Evolutionary conservation across 2,888 invertebrate genomes (phyloP).

Genomic region (Sthenelais limicola): DNA sequence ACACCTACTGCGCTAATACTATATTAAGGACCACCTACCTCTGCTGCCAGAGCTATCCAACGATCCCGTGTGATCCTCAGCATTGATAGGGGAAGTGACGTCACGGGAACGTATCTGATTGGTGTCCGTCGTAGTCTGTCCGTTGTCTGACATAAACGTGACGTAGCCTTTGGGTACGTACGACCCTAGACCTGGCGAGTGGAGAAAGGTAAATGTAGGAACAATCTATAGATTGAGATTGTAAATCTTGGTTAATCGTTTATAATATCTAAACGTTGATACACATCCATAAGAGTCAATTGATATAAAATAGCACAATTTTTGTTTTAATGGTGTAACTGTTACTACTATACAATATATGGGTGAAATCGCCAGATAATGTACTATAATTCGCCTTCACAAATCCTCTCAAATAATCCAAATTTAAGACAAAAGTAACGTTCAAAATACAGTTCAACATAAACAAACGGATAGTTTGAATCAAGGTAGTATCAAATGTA

Average conservation of each 20-base stretch:
- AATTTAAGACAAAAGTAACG: no score
- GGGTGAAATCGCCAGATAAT: no score
- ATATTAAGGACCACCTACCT: slow-evolving; percentile 30
- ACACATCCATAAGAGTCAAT: no score
- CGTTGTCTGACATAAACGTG: slow-evolving; percentile 52
- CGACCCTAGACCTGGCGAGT: slow-evolving; percentile 45
- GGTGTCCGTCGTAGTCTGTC: slow-evolving; percentile 9
- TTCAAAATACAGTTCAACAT: no score
- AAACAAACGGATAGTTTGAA: no score
- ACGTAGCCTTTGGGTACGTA: slow-evolving; percentile 64
- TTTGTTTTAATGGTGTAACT: no score
- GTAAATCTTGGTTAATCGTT: background rate
- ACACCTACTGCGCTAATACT: slow-evolving; percentile 9
- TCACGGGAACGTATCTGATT: slow-evolving; percentile 55
- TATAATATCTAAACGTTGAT: no score
- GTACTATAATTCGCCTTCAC: no score
- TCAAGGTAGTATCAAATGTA: no score
- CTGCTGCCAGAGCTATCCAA: slow-evolving; percentile 64
- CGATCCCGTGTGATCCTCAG: slow-evolving; percentile 59
- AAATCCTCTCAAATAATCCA: no score
- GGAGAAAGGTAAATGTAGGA: background rate
- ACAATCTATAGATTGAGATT: background rate
- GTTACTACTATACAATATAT: no score
- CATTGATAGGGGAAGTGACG: slow-evolving; percentile 68
- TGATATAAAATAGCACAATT: no score